Evolutionary conservation across 2,888 invertebrate species (phyloP).

Genomic region (Cheilosia variabilis): DNA sequence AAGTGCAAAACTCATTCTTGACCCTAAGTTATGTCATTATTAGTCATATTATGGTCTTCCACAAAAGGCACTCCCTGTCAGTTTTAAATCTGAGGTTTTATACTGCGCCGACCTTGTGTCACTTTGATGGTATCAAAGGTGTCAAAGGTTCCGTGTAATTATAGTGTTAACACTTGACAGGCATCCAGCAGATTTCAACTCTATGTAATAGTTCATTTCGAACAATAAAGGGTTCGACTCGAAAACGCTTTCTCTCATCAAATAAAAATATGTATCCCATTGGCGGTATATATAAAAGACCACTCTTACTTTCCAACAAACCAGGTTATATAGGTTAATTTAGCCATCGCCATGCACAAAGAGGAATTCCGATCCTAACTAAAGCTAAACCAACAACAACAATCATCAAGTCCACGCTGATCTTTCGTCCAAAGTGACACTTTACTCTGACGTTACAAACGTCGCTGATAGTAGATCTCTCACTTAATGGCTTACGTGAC

Average conservation of each 20-base stretch:
- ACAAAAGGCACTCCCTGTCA: not conserved
- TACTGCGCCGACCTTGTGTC: no score
- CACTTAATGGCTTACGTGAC: constrained; percentile 51
- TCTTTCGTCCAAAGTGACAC: constrained; percentile 39
- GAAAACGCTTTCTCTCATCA: constrained; percentile 36
- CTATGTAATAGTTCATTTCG: constrained; percentile 18
- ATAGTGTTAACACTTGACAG: not conserved
- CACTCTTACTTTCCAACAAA: constrained; percentile 27
- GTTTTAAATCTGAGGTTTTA: not conserved
- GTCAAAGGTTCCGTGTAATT: not conserved
- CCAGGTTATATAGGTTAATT: constrained; percentile 35
- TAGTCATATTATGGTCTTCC: no score
- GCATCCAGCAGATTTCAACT: not conserved
- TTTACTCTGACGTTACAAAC: constrained; percentile 37
- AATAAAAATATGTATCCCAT: not conserved
- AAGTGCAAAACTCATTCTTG: no score
- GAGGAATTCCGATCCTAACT: constrained; percentile 1
- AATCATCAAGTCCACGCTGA: constrained; percentile 12
- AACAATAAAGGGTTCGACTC: constrained; percentile 15
- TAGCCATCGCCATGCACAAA: constrained; percentile 19
- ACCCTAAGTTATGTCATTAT: no score
- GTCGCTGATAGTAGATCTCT: constrained; percentile 43
- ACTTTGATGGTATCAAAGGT: not conserved
- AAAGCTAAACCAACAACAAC: not conserved
- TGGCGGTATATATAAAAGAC: not conserved